Base-by-base conservation (phyloP, 2,113 vertebrate species). In the Lepus timidus region DNA sequence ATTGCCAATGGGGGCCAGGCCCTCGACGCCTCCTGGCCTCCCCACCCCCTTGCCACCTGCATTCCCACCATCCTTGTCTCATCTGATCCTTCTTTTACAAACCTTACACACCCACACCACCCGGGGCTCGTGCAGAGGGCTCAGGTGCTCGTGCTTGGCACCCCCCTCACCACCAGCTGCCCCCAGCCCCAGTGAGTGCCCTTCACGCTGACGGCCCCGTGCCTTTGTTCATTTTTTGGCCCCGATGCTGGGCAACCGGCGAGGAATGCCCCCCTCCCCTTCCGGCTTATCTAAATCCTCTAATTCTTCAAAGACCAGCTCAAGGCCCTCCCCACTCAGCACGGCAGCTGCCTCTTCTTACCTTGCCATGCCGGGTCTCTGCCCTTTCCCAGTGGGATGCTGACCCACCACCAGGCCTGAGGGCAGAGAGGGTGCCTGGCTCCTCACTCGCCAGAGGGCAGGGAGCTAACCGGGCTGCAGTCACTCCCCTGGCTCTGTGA, bases 261-360 rank as follows among this genome's bases (percentile, higher is more conserved):
- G 20, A 44, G 96, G 96, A 97, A 97, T 96, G 96, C 96, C 95
- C 96, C 79, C 84, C 65, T 85, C 96, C 96, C 95, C 95, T 97
- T 97, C 97, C 97, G 96, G 97, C 96, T 97, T 96, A 97, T 97
- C 97, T 97, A 96, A 97, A 97, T 96, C 97, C 96, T 92, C 73
- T 96, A 96, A 97, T 95, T 97, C 97, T 97, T 97, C 96, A 97
- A 97, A 97, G 96, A 86, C 89, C 88, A 61, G 96, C 96, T 97
- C 90, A 73, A 95, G 96, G 92, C 96, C 92, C 96, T 88, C 68
- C 87, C 85, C 9, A 49, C 33, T 91, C 81, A 0, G 70, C 1
- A 27, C n/a, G 61, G 92, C 95, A 23, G 84, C 90, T 4, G 9
- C 95, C 87, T 75, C 39, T 49, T 64, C 89, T 83, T 39, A 95